Conservation (phyloP, 2,888 invertebrate species). For the Dryadula phaetusa region DNA sequence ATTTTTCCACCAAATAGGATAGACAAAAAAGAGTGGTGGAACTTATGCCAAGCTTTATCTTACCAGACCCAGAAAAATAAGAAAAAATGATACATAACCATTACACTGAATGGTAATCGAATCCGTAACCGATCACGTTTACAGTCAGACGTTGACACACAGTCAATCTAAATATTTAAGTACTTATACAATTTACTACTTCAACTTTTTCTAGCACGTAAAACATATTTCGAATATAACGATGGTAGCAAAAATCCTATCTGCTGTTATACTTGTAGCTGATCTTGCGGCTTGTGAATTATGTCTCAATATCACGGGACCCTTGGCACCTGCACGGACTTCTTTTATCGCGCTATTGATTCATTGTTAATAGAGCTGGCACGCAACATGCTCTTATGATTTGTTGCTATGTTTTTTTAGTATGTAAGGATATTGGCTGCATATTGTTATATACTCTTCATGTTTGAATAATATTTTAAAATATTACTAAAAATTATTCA, state of each 20-base stretch:
- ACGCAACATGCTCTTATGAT: constrained; percentile 53
- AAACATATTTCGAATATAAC: background rate
- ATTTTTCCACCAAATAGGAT: too few species aligned
- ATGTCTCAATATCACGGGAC: constrained; percentile 73
- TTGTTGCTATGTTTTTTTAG: constrained; percentile 43
- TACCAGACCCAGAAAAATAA: too few species aligned
- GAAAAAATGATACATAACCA: too few species aligned
- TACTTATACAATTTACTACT: background rate
- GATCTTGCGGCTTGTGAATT: constrained; percentile 57
- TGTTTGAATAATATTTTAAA: too few species aligned
- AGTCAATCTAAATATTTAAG: background rate
- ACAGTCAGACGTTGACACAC: too few species aligned
- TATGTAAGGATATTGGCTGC: constrained; percentile 23
- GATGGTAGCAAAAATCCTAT: constrained; percentile 11
- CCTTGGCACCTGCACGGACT: constrained; percentile 61
- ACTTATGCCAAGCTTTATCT: too few species aligned
- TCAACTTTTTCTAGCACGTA: background rate
- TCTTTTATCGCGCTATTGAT: constrained; percentile 63
- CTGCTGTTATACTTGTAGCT: constrained; percentile 29
- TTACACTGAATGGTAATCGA: too few species aligned
- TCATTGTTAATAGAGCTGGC: constrained; percentile 61
- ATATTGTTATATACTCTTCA: background rate
- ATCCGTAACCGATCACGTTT: too few species aligned
- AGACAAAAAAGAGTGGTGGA: too few species aligned
- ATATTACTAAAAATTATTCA: too few species aligned